Percentiles rank a stretch among this genome's conserved stretches.
phyloP scores from a whole-genome alignment of 2,797 vertebrate species.

The Myoxocephalus aenaeus region DNA sequence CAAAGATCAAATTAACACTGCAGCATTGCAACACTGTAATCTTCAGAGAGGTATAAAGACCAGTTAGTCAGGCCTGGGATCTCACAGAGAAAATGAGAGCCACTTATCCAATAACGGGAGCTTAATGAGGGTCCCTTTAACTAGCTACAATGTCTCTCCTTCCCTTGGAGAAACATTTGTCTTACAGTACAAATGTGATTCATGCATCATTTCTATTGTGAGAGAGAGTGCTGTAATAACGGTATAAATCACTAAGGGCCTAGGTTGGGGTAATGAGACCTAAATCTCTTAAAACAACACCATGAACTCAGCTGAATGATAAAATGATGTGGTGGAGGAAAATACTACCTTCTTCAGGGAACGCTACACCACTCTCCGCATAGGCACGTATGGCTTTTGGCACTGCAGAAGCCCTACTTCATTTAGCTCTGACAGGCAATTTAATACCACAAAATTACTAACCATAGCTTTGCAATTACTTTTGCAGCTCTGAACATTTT shows the following conservation, averaged over 20 bases:
- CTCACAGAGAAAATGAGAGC: slow-evolving; percentile 85
- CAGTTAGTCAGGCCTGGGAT: slow-evolving; percentile 82
- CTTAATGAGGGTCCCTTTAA: slow-evolving; percentile 87
- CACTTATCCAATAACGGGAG: slow-evolving; percentile 88
- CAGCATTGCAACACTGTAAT: slow-evolving; percentile 72
- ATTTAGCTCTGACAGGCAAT: slow-evolving; percentile 85
- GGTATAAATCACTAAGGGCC: slow-evolving; percentile 83
- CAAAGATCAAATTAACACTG: slow-evolving; percentile 78
- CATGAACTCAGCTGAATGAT: slow-evolving; percentile 82
- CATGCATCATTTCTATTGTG: slow-evolving; percentile 86
- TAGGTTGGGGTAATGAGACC: slow-evolving; percentile 84
- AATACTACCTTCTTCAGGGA: slow-evolving; percentile 79
- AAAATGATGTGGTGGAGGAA: slow-evolving; percentile 83
- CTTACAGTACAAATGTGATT: slow-evolving; percentile 86
- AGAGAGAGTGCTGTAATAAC: slow-evolving; percentile 83
- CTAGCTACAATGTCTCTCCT: slow-evolving; percentile 80
- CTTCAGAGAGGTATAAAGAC: slow-evolving; percentile 83
- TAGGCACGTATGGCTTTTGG: slow-evolving; percentile 81
- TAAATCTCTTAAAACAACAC: slow-evolving; percentile 87
- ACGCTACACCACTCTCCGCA: slow-evolving; percentile 79
- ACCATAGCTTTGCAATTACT: slow-evolving; percentile 86
- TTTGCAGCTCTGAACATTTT: slow-evolving; percentile 83
- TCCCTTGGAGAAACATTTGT: slow-evolving; percentile 85
- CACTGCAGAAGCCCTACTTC: slow-evolving; percentile 83
- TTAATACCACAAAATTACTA: slow-evolving; percentile 88